A percentile compares a stretch with the other conserved stretches of the same genome.
phyloP scores from a whole-genome alignment of 2,113 vertebrate genomes.

The Oostethus manadensis region DNA sequence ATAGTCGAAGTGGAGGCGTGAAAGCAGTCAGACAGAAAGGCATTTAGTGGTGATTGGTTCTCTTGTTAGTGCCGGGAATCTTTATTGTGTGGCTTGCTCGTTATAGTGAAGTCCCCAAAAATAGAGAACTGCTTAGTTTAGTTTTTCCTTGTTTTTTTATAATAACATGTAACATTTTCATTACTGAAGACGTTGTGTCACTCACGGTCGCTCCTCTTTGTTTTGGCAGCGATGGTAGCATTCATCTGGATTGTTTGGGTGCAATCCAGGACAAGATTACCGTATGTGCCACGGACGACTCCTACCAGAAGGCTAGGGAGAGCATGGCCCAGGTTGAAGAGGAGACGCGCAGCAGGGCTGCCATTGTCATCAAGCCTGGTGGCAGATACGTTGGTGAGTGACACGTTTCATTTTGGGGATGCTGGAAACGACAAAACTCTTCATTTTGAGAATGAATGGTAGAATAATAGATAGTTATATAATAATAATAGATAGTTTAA shows the following conservation, averaged over 20 bases:
- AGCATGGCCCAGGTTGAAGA: constrained; percentile 95
- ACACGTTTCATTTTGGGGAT: too few relatives aligned
- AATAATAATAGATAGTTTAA: too few relatives aligned
- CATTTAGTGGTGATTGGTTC: constrained; percentile 37
- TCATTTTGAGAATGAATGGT: too few relatives aligned
- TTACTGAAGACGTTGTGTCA: neutral
- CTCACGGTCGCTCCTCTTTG: constrained; percentile 25
- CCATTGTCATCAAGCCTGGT: constrained; percentile 95
- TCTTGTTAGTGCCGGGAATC: neutral
- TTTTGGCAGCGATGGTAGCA: constrained; percentile 80
- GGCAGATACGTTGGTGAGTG: constrained; percentile 87
- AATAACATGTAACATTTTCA: neutral
- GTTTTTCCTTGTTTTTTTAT: neutral
- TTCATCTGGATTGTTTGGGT: constrained; percentile 92
- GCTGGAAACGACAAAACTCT: too few relatives aligned
- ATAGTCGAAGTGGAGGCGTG: constrained; percentile 45
- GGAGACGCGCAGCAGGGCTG: constrained; percentile 88
- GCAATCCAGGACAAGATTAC: constrained; percentile 98
- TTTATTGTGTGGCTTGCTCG: too few relatives aligned
- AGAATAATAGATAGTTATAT: too few relatives aligned
- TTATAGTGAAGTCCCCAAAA: neutral
- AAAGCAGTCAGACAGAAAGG: constrained; percentile 32
- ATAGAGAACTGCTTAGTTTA: neutral
- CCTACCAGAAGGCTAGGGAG: constrained; percentile 94
- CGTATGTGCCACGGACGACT: constrained; percentile 93